Evolutionary conservation across 2,113 vertebrate species (phyloP).

Genomic region (Lagopus leucura): DNA sequence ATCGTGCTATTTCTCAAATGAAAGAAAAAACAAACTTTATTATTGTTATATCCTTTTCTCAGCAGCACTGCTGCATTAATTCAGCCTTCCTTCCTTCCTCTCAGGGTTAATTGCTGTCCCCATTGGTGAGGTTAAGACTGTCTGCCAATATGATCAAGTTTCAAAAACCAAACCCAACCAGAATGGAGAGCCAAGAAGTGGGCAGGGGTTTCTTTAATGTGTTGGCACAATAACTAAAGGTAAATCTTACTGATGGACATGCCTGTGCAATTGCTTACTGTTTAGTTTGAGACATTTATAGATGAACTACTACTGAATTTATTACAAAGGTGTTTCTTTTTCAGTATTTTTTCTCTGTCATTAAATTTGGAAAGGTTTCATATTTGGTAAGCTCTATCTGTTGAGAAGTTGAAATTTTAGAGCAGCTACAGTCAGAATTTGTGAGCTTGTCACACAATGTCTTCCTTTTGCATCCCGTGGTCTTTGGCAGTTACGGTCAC

Average conservation of each 20-base stretch:
- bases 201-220: neutral
- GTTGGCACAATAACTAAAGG: neutral
- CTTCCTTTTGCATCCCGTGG: neutral
- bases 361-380: conserved; percentile 27
- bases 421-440: conserved; percentile 48
- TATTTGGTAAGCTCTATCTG: conserved; percentile 16
- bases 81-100: neutral
- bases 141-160: neutral
- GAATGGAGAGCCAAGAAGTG: neutral
- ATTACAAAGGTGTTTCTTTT: neutral
- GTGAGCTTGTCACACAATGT: conserved; percentile 1
- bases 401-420: conserved; percentile 43
- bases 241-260: neutral
- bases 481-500: neutral
- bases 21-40: neutral
- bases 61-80: neutral
- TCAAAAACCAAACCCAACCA: conserved; percentile 10
- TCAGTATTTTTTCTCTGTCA: neutral
- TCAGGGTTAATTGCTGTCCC: neutral
- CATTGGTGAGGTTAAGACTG: neutral
- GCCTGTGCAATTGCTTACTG: neutral
- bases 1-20: neutral
- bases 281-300: neutral
- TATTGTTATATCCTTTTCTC: neutral
- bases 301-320: neutral